A percentile compares a stretch with the other conserved stretches of the same genome.
Evolutionary conservation across 35 echinoderm and acorn worm genomes (phyloP).

Genomic region (Apostichopus japonicus): DNA sequence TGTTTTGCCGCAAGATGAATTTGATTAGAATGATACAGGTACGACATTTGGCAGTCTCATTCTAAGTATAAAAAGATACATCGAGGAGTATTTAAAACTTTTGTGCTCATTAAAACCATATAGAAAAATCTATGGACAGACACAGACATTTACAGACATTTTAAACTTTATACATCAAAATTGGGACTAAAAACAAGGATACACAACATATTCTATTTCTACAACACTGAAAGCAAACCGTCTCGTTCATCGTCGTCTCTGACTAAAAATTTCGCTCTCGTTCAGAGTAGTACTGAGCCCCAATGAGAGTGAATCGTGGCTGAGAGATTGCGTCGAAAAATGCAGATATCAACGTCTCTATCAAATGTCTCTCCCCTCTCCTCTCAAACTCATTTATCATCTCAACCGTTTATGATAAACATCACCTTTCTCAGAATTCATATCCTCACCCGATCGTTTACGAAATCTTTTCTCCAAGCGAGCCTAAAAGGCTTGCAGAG

Average conservation of each 20-base stretch:
- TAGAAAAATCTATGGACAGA: neutral
- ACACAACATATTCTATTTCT: no score
- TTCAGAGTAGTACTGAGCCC: neutral
- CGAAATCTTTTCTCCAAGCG: neutral
- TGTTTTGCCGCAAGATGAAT: no score
- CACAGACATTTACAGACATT: neutral
- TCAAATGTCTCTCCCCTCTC: neutral
- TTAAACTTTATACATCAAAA: neutral
- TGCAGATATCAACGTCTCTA: neutral
- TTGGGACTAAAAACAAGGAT: neutral
- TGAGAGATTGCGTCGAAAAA: neutral
- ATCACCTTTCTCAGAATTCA: neutral
- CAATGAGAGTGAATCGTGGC: no score
- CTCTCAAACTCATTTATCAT: neutral
- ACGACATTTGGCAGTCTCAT: no score
- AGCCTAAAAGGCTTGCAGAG: neutral
- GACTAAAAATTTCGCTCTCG: neutral
- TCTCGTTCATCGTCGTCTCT: neutral
- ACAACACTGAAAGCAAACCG: neutral
- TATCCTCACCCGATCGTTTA: no score
- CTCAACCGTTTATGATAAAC: neutral
- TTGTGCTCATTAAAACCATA: neutral
- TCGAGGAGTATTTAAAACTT: neutral
- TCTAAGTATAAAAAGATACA: conserved; percentile 2
- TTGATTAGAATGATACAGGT: no score